A percentile compares a stretch with the other conserved stretches of the same genome.
Evolutionary conservation across 2,888 invertebrate species (phyloP).

Genomic region (Gryllus longicercus): DNA sequence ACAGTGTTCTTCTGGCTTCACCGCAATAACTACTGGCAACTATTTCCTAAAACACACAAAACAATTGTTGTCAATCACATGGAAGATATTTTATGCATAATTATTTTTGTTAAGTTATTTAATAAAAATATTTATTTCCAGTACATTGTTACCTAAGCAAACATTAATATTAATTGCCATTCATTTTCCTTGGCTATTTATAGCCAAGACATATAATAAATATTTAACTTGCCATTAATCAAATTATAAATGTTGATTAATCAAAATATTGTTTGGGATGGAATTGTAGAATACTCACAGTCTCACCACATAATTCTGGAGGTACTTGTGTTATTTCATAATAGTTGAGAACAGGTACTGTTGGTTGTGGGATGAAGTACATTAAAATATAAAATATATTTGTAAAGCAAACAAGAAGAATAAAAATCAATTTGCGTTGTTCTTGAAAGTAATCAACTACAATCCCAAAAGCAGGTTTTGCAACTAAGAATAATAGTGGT

Average conservation of each 20-base stretch:
- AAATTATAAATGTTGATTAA: no score
- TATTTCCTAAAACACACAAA: no score
- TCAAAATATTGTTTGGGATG: background rate
- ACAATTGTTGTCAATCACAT: no score
- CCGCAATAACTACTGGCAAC: background rate
- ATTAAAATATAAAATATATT: constrained; percentile 65
- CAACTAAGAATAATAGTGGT: constrained; percentile 71
- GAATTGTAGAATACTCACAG: background rate
- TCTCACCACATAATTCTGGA: background rate
- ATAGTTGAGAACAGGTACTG: constrained; percentile 11
- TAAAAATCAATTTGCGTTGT: constrained; percentile 68
- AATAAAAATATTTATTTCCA: background rate
- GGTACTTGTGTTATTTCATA: background rate
- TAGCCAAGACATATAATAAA: no score
- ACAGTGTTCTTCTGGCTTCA: background rate
- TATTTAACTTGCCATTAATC: no score
- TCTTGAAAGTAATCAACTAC: constrained; percentile 57
- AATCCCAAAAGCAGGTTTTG: constrained; percentile 74
- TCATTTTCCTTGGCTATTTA: background rate
- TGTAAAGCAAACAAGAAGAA: constrained; percentile 62
- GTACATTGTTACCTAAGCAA: background rate
- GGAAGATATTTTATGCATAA: background rate
- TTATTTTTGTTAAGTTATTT: background rate
- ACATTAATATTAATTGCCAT: background rate
- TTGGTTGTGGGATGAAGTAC: constrained; percentile 59